phyloP scores from a whole-genome alignment of 2,888 invertebrate genomes.

The Mamestra brassicae region DNA sequence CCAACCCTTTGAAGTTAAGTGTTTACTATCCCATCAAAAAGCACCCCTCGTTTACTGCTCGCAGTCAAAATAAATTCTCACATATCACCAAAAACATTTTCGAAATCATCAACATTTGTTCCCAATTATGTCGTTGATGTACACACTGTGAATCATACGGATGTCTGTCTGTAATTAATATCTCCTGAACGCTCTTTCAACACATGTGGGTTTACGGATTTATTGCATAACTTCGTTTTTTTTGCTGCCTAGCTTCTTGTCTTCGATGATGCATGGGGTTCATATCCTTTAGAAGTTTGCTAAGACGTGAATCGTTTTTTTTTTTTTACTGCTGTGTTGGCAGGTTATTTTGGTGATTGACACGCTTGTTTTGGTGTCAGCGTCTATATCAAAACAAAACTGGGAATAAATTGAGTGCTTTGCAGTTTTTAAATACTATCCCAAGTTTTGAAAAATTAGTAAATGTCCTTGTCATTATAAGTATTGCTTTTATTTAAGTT shows the following conservation, averaged over 20 bases:
- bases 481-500: too few species aligned
- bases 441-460: neutral
- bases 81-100: constrained; percentile 66
- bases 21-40: constrained; percentile 68
- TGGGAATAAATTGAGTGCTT: neutral
- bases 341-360: neutral
- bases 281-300: constrained; percentile 44
- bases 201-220: constrained; percentile 85
- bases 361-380: neutral
- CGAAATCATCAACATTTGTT: constrained; percentile 84
- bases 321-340: neutral
- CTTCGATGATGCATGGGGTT: constrained; percentile 51
- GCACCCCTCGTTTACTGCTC: constrained; percentile 59
- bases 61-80: constrained; percentile 73
- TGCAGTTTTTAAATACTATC: neutral
- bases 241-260: constrained; percentile 53
- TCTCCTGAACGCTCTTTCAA: constrained; percentile 78
- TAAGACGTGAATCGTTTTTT: constrained; percentile 1
- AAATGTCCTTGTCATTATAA: neutral
- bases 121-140: constrained; percentile 87
- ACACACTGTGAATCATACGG: constrained; percentile 82
- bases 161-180: constrained; percentile 85
- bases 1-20: constrained; percentile 69
- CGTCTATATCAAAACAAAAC: neutral
- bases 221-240: constrained; percentile 77